These are phyloP conservation scores for Takifugu flavidus DNA, from an alignment of 2,113 vertebrate genomes.

Conservation along the genomic window DNA sequence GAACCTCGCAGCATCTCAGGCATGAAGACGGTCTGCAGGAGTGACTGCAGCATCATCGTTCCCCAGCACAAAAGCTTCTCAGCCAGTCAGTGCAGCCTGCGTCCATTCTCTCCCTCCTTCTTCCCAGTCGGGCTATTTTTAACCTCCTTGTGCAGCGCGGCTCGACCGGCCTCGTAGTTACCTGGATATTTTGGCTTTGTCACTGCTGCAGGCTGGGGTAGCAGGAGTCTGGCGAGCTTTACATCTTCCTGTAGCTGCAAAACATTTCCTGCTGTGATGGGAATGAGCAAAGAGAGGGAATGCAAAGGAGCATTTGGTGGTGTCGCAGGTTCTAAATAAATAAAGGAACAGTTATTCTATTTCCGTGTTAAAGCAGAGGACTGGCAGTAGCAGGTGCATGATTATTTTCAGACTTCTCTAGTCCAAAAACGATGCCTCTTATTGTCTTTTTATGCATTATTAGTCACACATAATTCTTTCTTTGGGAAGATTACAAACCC, in stretches of 20 bases:
- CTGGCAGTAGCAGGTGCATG: no score
- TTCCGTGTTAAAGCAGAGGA: neutral
- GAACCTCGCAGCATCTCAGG: constrained; percentile 38
- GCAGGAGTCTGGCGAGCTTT: constrained; percentile 52
- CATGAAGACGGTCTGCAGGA: constrained; percentile 37
- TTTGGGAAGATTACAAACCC: neutral
- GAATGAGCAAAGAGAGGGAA: constrained; percentile 24
- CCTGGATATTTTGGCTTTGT: constrained; percentile 69
- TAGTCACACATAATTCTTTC: neutral
- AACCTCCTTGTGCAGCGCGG: constrained; percentile 49
- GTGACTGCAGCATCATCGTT: constrained; percentile 68
- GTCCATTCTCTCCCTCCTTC: constrained; percentile 58
- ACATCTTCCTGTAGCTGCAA: constrained; percentile 31
- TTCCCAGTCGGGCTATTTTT: constrained; percentile 70
- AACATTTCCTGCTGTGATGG: constrained; percentile 28
- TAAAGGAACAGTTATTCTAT: neutral
- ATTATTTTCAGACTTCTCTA: no score
- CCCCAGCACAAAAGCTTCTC: constrained; percentile 65
- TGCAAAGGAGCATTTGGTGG: neutral
- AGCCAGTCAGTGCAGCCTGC: constrained; percentile 42
- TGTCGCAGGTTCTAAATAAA: constrained; percentile 6
- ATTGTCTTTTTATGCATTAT: neutral
- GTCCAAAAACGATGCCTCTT: neutral
- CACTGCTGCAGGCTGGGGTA: constrained; percentile 57
- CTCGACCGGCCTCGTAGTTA: constrained; percentile 51